Evolutionary conservation across 2,888 invertebrate genomes (phyloP).

Genomic region (Latheticus oryzae): DNA sequence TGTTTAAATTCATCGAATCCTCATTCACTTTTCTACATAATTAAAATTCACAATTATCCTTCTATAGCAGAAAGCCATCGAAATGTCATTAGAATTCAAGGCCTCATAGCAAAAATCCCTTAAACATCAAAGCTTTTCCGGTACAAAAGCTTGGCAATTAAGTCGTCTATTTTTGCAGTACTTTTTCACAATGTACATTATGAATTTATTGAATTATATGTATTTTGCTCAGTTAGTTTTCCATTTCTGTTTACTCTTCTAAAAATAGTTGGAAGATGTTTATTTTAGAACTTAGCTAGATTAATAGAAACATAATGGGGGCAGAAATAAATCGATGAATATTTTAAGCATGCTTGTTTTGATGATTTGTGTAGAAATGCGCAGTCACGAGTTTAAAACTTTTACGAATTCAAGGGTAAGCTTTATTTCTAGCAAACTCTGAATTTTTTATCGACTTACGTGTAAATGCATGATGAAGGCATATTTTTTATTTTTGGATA

Average conservation of each 20-base stretch:
- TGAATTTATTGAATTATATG: constrained; percentile 22
- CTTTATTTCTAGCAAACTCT: constrained; percentile 19
- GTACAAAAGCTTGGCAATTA: constrained; percentile 14
- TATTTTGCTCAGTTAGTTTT: no score
- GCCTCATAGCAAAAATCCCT: constrained; percentile 3
- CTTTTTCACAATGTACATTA: not conserved
- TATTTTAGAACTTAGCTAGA: constrained; percentile 18
- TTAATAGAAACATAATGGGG: constrained; percentile 27
- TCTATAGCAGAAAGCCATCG: no score
- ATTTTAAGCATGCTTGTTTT: constrained; percentile 29
- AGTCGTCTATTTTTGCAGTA: constrained; percentile 7
- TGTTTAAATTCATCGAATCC: constrained; percentile 12
- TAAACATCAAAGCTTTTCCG: constrained; percentile 15
- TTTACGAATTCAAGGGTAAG: constrained; percentile 26
- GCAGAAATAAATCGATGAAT: constrained; percentile 32
- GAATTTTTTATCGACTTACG: constrained; percentile 29
- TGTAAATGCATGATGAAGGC: constrained; percentile 5
- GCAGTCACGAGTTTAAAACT: constrained; percentile 27
- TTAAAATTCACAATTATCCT: no score
- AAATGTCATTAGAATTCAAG: constrained; percentile 4
- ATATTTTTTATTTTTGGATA: constrained; percentile 10
- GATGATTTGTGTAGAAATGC: constrained; percentile 25
- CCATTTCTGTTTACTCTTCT: constrained; percentile 11
- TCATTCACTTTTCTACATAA: no score
- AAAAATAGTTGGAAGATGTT: constrained; percentile 22